A percentile compares a stretch with the other conserved stretches of the same genome.
Conservation (phyloP, 1,140 invertebrate genomes). For the Aethina tumida region DNA sequence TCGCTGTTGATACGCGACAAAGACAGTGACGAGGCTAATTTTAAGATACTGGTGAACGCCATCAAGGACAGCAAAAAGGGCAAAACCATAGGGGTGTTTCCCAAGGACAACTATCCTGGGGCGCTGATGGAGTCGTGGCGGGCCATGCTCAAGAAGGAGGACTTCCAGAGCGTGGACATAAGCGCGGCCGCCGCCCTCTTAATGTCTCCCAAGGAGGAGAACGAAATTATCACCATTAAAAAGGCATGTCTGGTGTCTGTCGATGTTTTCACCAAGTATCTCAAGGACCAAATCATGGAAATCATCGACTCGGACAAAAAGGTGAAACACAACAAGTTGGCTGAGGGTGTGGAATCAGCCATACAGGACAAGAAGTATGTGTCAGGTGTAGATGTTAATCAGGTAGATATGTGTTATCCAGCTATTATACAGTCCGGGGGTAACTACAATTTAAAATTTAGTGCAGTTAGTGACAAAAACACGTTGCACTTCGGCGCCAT, state of each 20-base stretch:
- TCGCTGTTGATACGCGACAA: constrained; percentile 83
- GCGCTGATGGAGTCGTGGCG: constrained; percentile 91
- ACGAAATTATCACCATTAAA: constrained; percentile 85
- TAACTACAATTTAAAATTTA: constrained; percentile 95
- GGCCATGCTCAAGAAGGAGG: constrained; percentile 57
- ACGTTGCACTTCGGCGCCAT: constrained; percentile 93
- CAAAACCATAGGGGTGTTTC: constrained; percentile 85
- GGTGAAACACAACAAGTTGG: constrained; percentile 87
- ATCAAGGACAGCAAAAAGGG: constrained; percentile 86
- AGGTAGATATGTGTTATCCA: constrained; percentile 96
- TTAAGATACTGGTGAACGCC: constrained; percentile 73
- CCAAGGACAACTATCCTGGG: constrained; percentile 88
- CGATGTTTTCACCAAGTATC: constrained; percentile 92
- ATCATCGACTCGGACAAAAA: constrained; percentile 97
- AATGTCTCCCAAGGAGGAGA: constrained; percentile 92
- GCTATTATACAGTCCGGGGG: constrained; percentile 98
- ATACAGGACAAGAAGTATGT: constrained; percentile 92
- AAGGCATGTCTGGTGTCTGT: constrained; percentile 88
- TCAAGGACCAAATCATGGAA: constrained; percentile 97
- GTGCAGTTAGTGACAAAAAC: constrained; percentile 88
- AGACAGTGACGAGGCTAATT: constrained; percentile 94
- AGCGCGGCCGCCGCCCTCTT: constrained; percentile 74
- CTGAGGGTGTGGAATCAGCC: constrained; percentile 88
- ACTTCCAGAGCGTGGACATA: constrained; percentile 84
- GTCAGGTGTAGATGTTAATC: constrained; percentile 71